phyloP scores from a whole-genome alignment of 2,888 invertebrate species.

The Nomada fabriciana region DNA sequence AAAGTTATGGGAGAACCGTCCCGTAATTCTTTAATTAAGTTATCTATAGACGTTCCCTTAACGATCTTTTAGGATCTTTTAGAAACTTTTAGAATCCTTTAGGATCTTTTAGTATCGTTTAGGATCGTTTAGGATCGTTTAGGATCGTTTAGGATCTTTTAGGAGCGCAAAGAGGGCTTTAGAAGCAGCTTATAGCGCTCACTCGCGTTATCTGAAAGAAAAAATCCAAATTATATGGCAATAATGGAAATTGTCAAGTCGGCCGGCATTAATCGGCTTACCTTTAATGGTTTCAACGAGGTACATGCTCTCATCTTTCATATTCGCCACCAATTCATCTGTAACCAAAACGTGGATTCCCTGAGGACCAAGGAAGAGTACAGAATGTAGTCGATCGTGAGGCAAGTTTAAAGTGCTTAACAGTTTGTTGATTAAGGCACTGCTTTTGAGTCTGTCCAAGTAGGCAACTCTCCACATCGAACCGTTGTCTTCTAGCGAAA shows the following conservation, averaged over 20 bases:
- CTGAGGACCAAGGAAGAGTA: conserved; percentile 93
- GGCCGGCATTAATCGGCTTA: conserved; percentile 60
- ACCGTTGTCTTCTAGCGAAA: conserved; percentile 88
- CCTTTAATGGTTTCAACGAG: conserved; percentile 87
- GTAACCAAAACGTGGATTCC: conserved; percentile 93
- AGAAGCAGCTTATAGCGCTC: conserved; percentile 81
- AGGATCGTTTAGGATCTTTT: conserved; percentile 16
- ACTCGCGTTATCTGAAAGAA: conserved; percentile 76
- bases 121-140: too few relatives aligned
- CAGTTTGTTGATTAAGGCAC: conserved; percentile 80
- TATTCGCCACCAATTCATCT: conserved; percentile 93
- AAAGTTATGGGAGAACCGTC: conserved; percentile 7
- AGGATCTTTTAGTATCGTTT: too few relatives aligned
- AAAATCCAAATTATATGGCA: neutral
- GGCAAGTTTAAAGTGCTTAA: conserved; percentile 80
- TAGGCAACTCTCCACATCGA: conserved; percentile 93
- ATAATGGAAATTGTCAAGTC: neutral
- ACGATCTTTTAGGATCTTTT: conserved; percentile 48
- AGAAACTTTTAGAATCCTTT: too few relatives aligned
- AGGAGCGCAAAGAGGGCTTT: conserved; percentile 75
- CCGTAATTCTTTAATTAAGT: conserved; percentile 22
- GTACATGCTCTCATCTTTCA: conserved; percentile 92
- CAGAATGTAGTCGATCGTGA: conserved; percentile 80
- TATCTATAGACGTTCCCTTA: neutral
- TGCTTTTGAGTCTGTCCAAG: conserved; percentile 85